Percentiles rank a stretch among this genome's conserved stretches.
phyloP scores from a whole-genome alignment of 2,113 vertebrate species.

The Calonectris borealis region DNA sequence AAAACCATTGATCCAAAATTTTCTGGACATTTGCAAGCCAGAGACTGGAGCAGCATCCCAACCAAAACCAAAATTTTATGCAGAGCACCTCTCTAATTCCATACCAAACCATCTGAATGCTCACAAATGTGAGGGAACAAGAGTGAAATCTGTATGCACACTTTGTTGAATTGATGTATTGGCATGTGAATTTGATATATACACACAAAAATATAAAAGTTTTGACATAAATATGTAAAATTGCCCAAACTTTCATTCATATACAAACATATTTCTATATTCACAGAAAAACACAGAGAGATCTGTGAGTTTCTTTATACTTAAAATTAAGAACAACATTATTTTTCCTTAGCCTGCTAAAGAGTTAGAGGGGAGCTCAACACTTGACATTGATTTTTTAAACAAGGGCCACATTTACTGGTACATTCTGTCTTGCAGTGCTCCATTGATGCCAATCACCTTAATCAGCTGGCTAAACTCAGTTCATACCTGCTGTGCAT shows the following conservation, averaged over 20 bases:
- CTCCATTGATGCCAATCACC: not conserved
- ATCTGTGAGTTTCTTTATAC: not conserved
- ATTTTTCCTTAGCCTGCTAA: not conserved
- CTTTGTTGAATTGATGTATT: not conserved
- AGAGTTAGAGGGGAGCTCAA: not conserved
- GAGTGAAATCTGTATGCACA: not conserved
- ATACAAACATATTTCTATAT: not conserved
- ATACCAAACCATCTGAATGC: not conserved
- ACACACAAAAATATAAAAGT: not conserved
- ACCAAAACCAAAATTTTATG: not conserved
- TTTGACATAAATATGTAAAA: not conserved
- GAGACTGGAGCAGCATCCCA: not conserved
- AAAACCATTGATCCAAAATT: not conserved
- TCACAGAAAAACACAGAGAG: not conserved
- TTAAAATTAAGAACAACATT: not conserved
- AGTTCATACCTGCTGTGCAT: not conserved
- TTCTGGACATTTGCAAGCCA: not conserved
- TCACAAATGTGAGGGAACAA: not conserved
- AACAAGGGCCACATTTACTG: not conserved
- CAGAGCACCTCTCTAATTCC: not conserved
- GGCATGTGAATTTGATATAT: not conserved
- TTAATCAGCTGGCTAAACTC: slow-evolving; percentile 24
- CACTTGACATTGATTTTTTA: not conserved
- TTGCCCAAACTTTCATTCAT: not conserved
- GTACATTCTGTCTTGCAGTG: not conserved